Evolutionary conservation across 2,797 vertebrate genomes (phyloP).

Genomic region (Periparus ater): DNA sequence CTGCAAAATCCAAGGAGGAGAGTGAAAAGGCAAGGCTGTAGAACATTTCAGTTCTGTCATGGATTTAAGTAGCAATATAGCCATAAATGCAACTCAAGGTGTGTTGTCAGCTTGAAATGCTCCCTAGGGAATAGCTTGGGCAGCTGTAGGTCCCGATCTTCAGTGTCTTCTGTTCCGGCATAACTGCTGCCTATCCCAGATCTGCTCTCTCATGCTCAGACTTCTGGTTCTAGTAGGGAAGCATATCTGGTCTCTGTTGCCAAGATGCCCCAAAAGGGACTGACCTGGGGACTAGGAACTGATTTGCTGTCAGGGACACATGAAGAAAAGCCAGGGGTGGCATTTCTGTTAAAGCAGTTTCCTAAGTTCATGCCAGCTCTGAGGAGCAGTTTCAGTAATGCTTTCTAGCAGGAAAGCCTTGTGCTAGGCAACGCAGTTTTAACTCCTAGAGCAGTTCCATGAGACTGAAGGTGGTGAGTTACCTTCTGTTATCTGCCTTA

Average conservation of each 20-base stretch:
- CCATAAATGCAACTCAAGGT: neutral
- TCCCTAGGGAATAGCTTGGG: neutral
- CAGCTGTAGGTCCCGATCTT: neutral
- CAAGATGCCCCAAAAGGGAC: neutral
- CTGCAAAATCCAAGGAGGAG: neutral
- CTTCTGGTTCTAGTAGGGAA: neutral
- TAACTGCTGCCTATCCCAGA: neutral
- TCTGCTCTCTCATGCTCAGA: neutral
- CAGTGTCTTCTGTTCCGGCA: neutral
- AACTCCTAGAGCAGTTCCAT: neutral
- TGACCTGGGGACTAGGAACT: neutral
- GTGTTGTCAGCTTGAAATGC: conserved; percentile 4
- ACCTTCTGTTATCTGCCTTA: conserved; percentile 41
- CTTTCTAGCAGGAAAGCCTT: neutral
- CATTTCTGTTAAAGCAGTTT: neutral
- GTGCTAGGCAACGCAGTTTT: neutral
- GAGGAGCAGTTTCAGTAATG: neutral
- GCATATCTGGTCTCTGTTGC: neutral
- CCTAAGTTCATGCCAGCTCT: neutral
- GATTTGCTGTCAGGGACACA: neutral
- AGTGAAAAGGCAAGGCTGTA: neutral
- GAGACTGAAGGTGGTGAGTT: neutral
- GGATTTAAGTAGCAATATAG: neutral
- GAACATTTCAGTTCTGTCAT: neutral
- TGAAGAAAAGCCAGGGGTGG: neutral